Evolutionary conservation across 1,140 invertebrate species (phyloP).

Genomic region (Leptopilina clavipes): DNA sequence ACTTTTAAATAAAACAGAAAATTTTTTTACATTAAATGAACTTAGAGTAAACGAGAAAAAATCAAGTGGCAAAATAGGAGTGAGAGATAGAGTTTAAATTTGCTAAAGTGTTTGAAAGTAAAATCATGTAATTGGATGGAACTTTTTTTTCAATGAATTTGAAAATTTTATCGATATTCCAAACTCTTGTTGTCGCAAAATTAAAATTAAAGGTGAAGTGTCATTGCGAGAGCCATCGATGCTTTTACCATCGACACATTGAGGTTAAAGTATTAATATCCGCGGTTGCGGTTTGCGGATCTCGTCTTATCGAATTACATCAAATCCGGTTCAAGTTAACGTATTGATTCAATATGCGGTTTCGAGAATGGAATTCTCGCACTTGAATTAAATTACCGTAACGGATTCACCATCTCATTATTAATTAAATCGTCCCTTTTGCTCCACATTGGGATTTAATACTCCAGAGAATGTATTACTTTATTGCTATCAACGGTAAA

Average conservation of each 20-base stretch:
- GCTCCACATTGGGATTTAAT: no score
- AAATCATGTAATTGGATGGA: not conserved
- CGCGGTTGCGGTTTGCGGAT: constrained; percentile 40
- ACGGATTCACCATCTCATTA: constrained; percentile 12
- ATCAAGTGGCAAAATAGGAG: not conserved
- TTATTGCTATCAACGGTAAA: no score
- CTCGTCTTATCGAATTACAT: constrained; percentile 43
- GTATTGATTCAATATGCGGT: constrained; percentile 34
- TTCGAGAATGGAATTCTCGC: constrained; percentile 2
- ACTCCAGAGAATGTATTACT: no score
- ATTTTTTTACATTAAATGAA: not conserved
- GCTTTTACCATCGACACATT: not conserved
- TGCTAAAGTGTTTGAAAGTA: constrained; percentile 1
- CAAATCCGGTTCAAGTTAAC: constrained; percentile 43
- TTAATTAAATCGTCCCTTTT: constrained; percentile 8
- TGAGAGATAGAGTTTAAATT: not conserved
- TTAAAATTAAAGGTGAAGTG: constrained; percentile 11
- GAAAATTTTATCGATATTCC: not conserved
- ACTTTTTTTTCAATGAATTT: not conserved
- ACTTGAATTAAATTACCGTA: not conserved
- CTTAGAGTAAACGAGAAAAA: not conserved
- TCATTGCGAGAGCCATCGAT: not conserved
- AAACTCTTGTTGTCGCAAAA: not conserved
- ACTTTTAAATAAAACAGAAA: no score
- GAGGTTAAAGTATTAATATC: constrained; percentile 15